A percentile compares a stretch with the other conserved stretches of the same genome.
Conservation (phyloP, 53 echinoderm and acorn worm genomes). For the Holothuria leucospilota region DNA sequence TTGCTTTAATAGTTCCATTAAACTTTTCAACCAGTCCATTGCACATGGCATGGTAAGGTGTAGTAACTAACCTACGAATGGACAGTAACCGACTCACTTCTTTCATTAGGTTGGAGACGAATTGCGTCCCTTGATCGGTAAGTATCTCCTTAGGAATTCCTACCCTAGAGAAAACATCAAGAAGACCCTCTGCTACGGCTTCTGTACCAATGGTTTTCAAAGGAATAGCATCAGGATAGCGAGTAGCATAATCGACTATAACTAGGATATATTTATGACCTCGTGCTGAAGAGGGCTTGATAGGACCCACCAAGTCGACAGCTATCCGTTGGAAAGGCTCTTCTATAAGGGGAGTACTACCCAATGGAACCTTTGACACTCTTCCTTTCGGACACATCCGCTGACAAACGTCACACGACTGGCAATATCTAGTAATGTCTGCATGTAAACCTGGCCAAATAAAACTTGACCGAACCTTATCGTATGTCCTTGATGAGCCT, state of each 20-base stretch:
- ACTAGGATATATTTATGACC: constrained; percentile 34
- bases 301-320: constrained; percentile 44
- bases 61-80: constrained; percentile 17
- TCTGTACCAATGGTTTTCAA: constrained; percentile 45
- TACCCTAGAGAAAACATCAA: constrained; percentile 39
- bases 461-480: constrained; percentile 34
- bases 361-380: constrained; percentile 39
- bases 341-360: constrained; percentile 48
- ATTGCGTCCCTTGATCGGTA: constrained; percentile 48
- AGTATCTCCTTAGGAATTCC: constrained; percentile 43
- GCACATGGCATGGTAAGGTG: constrained; percentile 58
- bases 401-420: constrained; percentile 50
- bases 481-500: constrained; percentile 21
- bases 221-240: too few relatives aligned
- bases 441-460: constrained; percentile 51
- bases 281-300: constrained; percentile 7
- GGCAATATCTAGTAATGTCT: constrained; percentile 15
- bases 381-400: constrained; percentile 30
- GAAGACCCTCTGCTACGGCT: constrained; percentile 25
- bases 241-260: too few relatives aligned
- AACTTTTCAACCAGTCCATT: too few relatives aligned
- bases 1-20: not conserved
- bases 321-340: constrained; percentile 50
- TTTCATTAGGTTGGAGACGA: constrained; percentile 42
- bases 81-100: constrained; percentile 52